Evolutionary conservation across 2,888 invertebrate species (phyloP), one percentile per base, ranked within the genome.

Genomic region (Caenorhabditis sp.): DNA sequence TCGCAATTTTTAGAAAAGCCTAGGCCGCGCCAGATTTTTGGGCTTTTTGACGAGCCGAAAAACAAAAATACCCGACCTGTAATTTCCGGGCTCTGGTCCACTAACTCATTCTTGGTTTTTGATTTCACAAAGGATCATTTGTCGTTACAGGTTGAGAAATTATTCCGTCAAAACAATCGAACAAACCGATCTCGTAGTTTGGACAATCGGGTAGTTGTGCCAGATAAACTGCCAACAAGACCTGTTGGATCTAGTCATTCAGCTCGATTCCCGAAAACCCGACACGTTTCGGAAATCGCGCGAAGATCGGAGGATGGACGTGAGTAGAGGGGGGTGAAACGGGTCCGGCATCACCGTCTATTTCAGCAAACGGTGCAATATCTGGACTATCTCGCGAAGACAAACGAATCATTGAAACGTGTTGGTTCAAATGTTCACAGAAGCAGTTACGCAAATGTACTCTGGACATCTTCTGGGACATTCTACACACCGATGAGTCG

Each of bases 141-240:
- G n/a, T n/a, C n/a, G n/a, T n/a, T n/a, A n/a, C n/a, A 81, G 81
- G 81, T 82, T n/a, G 82, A 82, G 23, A 76, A 79, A 37, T 60
- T 82, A n/a, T 82, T 82, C 60, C 77, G 82, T 5, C 75, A 76
- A 54, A 82, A 82, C 58, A 81, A 79, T 62, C 69, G 82, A n/a
- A 75, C 80, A 8, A 77, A 76, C 58, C 67, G 82, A 49, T 78
- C 77, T 49, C 69, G 82, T 31, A 80, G 79, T 75, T 53, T 82
- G 57, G 82, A 82, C 50, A 77, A 72, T 43, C 65, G 77, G n/a
- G 61, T 66, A 5, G 17, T 43, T 5, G 43, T 43, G 43, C 77
- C 77, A 19, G 79, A 77, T 31, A 71, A 71, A 57, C 54, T 71
- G 14, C 79, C 79, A 26, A 67, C 59, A 3, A 24, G 79, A 23